Evolutionary conservation across 2,797 vertebrate genomes (phyloP), one percentile per base, ranked within the genome.

Genomic region (Gymnothorax javanicus): DNA sequence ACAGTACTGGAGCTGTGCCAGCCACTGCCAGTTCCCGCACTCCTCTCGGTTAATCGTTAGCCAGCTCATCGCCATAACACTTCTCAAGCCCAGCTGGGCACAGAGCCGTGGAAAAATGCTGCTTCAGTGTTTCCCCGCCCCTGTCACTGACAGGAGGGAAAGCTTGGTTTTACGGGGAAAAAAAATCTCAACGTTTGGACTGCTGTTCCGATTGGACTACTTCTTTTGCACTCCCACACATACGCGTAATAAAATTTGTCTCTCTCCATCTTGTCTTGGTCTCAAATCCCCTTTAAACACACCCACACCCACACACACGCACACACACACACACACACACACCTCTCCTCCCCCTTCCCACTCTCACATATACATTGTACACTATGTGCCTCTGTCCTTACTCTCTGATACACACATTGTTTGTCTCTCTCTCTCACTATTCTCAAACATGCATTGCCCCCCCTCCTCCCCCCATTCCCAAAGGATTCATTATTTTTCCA

Each of bases 401-500:
- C 60, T 62, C 15, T 62, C 60, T 62, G 17, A 17, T 60, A 9
- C 9, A 60, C 59, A 60, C 7, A 9, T 9, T 71, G 0, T 25
- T 0, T 27, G 4, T 2, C 67, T 71, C 67, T 27, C 7, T 12
- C 2, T 71, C 67, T 71, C n/a, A 25, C 17, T 67, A 2, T 25
- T 7, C 67, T 69, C 5, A 27, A 8, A 27, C 25, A 27, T 27
- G 27, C 4, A 27, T 4, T 71, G 1, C 12, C 69, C n/a, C 62
- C n/a, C 62, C 8, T 17, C 12, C 27, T 33, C 69, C 13, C 27
- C 33, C 25, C 6, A 6, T 43, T 33, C 27, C 69, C 69, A 73
- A 73, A 73, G 69, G 69, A 73, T 73, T 73, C 69, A 73, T 73
- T 73, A 33, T 73, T 73, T 73, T 73, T 27, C 69, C 12, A 33